These are phyloP conservation scores for Galeruca laticollis DNA, from an alignment of 2,888 invertebrate genomes.

Conservation along the genomic window DNA sequence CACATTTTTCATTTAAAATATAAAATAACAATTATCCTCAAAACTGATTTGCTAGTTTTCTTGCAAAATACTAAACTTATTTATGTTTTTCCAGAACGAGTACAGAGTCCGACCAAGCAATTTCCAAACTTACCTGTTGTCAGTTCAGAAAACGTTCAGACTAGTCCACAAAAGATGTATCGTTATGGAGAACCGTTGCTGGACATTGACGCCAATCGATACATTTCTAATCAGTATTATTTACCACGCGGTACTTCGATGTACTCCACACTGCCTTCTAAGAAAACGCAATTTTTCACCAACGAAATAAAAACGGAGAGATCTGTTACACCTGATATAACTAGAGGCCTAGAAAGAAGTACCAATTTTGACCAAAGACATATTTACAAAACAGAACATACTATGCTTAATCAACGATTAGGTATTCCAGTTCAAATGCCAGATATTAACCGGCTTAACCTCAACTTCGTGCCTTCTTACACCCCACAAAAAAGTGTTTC, in stretches of 20 bases:
- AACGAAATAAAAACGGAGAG: constrained; percentile 64
- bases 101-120: constrained; percentile 53
- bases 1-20: no score
- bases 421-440: constrained; percentile 62
- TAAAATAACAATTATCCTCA: no score
- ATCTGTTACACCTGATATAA: constrained; percentile 70
- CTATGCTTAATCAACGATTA: constrained; percentile 54
- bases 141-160: constrained; percentile 47
- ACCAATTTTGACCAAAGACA: constrained; percentile 41
- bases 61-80: background rate
- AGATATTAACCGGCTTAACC: constrained; percentile 52
- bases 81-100: constrained; percentile 60
- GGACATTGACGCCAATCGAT: constrained; percentile 49
- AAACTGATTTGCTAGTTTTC: background rate
- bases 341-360: constrained; percentile 64
- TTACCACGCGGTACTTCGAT: constrained; percentile 51
- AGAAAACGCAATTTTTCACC: constrained; percentile 65
- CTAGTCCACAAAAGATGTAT: constrained; percentile 52
- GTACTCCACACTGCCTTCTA: constrained; percentile 67
- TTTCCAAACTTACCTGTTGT: constrained; percentile 52
- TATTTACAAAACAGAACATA: constrained; percentile 48
- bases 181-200: constrained; percentile 49
- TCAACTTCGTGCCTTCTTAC: constrained; percentile 52
- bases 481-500: constrained; percentile 50
- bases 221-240: constrained; percentile 53